Evolutionary conservation across 2,888 invertebrate genomes (phyloP).

Genomic region (Eumacrocentrus americanus): DNA sequence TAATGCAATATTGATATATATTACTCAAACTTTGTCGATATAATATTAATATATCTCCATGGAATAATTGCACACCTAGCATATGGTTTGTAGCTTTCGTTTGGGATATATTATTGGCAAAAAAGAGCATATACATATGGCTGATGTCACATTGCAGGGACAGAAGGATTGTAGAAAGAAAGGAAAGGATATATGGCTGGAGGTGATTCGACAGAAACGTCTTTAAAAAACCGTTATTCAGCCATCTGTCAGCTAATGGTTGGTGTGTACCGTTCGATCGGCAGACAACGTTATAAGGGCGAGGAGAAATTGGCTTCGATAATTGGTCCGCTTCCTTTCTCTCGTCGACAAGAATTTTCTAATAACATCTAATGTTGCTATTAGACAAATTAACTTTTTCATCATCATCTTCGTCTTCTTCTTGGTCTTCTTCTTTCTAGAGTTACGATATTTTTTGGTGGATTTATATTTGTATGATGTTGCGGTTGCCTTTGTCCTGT

Average conservation of each 20-base stretch:
- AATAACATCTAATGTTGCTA: background rate
- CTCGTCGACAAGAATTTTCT: background rate
- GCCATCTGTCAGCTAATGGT: slow-evolving; percentile 18
- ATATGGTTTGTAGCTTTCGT: background rate
- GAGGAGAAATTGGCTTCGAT: slow-evolving; percentile 13
- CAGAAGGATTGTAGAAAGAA: background rate
- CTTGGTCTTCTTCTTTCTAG: too few relatives aligned
- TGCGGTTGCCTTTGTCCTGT: too few relatives aligned
- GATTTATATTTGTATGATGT: too few relatives aligned
- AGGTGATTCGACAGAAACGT: slow-evolving; percentile 12
- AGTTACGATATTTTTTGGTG: too few relatives aligned
- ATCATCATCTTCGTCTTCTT: too few relatives aligned
- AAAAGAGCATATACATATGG: too few relatives aligned
- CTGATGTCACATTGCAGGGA: background rate
- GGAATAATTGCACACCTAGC: background rate
- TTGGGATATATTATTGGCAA: background rate
- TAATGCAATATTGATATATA: background rate
- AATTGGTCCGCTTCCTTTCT: slow-evolving; percentile 5
- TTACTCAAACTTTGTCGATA: background rate
- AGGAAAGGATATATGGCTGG: background rate
- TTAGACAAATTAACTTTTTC: background rate
- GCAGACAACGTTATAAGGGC: background rate
- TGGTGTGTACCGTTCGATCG: slow-evolving; percentile 17
- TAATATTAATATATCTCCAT: background rate
- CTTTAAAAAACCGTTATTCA: slow-evolving; percentile 11